These are phyloP conservation scores for Ataeniobius toweri DNA, from an alignment of 2,797 vertebrate genomes.

Conservation along the genomic window DNA sequence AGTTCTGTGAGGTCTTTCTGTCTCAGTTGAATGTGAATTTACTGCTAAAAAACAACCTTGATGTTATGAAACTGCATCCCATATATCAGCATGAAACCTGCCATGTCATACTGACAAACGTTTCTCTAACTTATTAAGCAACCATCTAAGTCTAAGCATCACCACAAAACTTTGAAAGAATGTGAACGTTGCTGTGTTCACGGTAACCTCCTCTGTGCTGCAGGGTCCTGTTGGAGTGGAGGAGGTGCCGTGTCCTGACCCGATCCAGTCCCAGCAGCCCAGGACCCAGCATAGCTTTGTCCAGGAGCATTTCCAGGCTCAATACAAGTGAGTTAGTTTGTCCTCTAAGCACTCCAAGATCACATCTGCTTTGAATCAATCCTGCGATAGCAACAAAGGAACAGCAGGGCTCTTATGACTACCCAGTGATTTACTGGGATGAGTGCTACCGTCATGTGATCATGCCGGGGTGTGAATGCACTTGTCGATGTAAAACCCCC, in stretches of 20 bases:
- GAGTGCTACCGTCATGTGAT: constrained; percentile 1
- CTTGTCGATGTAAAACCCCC: background rate
- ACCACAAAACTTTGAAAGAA: background rate
- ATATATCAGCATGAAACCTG: background rate
- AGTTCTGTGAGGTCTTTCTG: constrained; percentile 16
- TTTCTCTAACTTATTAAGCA: background rate
- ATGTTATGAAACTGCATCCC: constrained; percentile 5
- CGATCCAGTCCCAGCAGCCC: constrained; percentile 46
- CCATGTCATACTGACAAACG: too few species aligned
- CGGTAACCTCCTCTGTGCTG: constrained; percentile 40
- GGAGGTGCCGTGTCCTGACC: constrained; percentile 50
- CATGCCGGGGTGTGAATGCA: background rate
- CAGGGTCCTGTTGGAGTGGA: constrained; percentile 78
- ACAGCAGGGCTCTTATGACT: background rate
- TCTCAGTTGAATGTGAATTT: constrained; percentile 29
- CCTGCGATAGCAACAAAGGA: constrained; percentile 4
- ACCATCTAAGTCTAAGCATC: background rate
- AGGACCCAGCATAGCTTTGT: constrained; percentile 87
- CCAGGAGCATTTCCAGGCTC: constrained; percentile 95
- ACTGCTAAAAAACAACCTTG: constrained; percentile 8
- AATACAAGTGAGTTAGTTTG: constrained; percentile 88
- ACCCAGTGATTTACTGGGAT: background rate
- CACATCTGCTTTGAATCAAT: constrained; percentile 10
- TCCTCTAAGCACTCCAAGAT: constrained; percentile 1
- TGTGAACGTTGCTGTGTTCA: background rate